Evolutionary conservation across 2,888 invertebrate species (phyloP).

Genomic region (Campaea margaritaria): DNA sequence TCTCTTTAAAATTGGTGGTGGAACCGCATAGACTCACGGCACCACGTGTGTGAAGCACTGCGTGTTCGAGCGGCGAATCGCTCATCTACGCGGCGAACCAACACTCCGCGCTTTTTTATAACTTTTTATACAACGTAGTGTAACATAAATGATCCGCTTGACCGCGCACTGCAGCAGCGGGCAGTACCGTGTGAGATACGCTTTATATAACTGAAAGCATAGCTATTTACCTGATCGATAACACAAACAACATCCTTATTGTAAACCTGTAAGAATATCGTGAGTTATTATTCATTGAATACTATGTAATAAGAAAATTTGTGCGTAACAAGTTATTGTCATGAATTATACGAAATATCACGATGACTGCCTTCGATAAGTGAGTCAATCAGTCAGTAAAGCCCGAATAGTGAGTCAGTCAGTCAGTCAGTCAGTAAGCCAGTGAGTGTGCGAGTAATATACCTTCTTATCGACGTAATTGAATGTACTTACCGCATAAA

Average conservation of each 20-base stretch:
- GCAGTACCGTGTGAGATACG: no score
- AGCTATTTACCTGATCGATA: conserved; percentile 62
- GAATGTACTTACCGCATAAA: conserved; percentile 63
- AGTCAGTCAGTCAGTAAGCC: conserved; percentile 28
- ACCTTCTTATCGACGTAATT: conserved; percentile 29
- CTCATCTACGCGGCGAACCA: no score
- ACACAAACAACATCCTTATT: conserved; percentile 71
- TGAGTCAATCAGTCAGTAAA: conserved; percentile 23
- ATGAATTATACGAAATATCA: conserved; percentile 14
- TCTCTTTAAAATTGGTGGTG: no score
- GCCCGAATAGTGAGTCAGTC: conserved; percentile 5
- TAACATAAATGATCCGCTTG: no score
- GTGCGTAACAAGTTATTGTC: background rate
- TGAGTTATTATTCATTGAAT: conserved; percentile 2
- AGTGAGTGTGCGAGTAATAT: conserved; percentile 31
- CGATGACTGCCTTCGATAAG: conserved; percentile 10
- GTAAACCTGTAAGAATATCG: conserved; percentile 62
- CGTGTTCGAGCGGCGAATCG: no score
- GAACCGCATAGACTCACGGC: no score
- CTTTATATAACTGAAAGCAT: background rate
- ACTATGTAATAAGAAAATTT: no score
- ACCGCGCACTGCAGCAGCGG: no score
- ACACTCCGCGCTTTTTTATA: no score
- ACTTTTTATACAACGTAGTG: no score
- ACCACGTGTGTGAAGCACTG: no score